Evolutionary conservation across 2,113 vertebrate species (phyloP), one percentile per base, ranked within the genome.

Genomic region (Bubo blakistoni): DNA sequence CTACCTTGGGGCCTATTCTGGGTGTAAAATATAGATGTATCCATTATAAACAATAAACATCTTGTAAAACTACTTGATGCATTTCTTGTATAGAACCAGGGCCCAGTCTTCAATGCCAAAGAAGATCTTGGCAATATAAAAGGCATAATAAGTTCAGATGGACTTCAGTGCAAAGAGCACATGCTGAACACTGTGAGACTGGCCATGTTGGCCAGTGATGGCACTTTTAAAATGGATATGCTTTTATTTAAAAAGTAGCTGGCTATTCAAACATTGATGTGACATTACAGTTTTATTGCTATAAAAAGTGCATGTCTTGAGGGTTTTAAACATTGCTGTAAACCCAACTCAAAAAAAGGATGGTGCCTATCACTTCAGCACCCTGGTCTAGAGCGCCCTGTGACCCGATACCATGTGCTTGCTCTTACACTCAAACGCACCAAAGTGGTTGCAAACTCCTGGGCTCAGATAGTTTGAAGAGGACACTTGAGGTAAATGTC

Each of bases 371-470:
- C 26, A 24, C 10, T 74, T 70, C 9, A 55, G 38, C 49, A 59
- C 4, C 7, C 15, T 70, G 3, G 3, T 13, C 16, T 65, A 40
- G 29, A 40, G 9, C 30, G 11, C 6, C 30, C 30, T 21, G 7
- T 69, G n/a, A 21, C 36, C 24, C 65, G 22, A n/a, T 59, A 5
- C 14, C 3, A 0, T 20, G 13, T 65, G 10, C 32, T 92, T 74
- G 6, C 57, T 62, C 4, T 69, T 40, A 38, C 14, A 34, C 24
- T 88, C 17, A 15, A 38, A 8, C 0, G 1, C 21, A n/a, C 3
- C 38, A 47, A 62, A 62, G 19, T 54, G 10, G 7, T 77, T 90
- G 30, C 13, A 66, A 49, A 81, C 16, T 58, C 17, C 27, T 55
- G 25, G 34, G 26, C 16, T 92, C 40, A 65, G 4, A 14, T 32